A percentile compares a stretch with the other conserved stretches of the same genome.
phyloP scores from a whole-genome alignment of 2,888 invertebrate species.

The Hirtodrosophila trivittata region DNA sequence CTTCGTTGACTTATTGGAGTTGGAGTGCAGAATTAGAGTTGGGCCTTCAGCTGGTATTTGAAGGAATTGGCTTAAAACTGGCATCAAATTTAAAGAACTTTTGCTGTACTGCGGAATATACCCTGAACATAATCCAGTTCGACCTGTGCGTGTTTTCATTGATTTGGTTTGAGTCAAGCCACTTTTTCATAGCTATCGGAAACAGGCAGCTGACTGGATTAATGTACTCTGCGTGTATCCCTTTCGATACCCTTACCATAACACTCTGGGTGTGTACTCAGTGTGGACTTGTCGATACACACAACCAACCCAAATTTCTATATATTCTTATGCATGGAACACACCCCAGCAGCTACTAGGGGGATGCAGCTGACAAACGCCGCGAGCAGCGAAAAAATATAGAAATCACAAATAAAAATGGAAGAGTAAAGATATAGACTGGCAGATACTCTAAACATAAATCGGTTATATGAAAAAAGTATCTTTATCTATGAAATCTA shows the following conservation, averaged over 20 bases:
- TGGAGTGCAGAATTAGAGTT: constrained; percentile 14
- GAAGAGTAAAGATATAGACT: too few relatives aligned
- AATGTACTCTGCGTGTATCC: constrained; percentile 1
- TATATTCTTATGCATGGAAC: constrained; percentile 5
- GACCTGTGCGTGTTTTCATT: not conserved
- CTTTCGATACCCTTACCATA: too few relatives aligned
- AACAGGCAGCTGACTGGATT: constrained; percentile 29
- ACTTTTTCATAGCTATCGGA: constrained; percentile 8
- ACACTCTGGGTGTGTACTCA: too few relatives aligned
- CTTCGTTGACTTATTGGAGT: constrained; percentile 48
- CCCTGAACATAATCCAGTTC: too few relatives aligned
- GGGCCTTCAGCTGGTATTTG: constrained; percentile 5
- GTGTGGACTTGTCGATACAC: constrained; percentile 30
- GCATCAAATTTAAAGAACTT: too few relatives aligned
- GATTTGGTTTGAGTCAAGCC: constrained; percentile 16
- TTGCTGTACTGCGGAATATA: too few relatives aligned
- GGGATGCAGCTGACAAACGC: constrained; percentile 22
- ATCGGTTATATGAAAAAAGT: too few relatives aligned
- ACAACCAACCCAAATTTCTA: constrained; percentile 17
- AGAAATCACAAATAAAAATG: constrained; percentile 2
- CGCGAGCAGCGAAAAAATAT: constrained; percentile 24
- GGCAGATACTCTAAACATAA: not conserved
- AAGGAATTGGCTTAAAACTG: constrained; percentile 2
- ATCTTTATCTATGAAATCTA: too few relatives aligned
- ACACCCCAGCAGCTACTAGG: not conserved